Percentiles rank a stretch among this genome's conserved stretches.
phyloP scores from a whole-genome alignment of 2,888 invertebrate species.

The Stenchaetothrips biformis region DNA sequence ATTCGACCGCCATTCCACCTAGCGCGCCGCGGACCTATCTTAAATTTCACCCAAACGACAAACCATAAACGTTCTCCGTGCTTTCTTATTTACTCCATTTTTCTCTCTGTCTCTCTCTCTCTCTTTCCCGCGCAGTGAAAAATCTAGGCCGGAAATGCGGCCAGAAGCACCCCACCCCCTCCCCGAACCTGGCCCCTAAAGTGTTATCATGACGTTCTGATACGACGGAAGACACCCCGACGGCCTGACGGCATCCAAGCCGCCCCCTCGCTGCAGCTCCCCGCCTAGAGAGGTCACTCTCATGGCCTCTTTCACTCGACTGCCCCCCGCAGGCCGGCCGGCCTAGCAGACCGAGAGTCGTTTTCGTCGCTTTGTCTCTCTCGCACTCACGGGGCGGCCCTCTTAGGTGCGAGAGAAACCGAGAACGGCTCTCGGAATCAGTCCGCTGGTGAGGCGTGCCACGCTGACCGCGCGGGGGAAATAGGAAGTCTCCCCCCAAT shows the following conservation, averaged over 20 bases:
- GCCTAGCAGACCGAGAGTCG: too few species aligned
- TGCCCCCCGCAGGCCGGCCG: neutral
- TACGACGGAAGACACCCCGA: too few species aligned
- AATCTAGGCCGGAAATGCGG: too few species aligned
- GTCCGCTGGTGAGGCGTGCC: neutral
- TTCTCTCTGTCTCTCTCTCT: neutral
- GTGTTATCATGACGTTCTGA: too few species aligned
- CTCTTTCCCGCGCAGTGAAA: neutral
- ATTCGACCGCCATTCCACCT: neutral
- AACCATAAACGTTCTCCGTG: neutral
- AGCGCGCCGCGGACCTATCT: neutral
- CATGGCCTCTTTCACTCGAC: neutral
- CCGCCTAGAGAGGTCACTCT: neutral
- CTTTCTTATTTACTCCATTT: neutral
- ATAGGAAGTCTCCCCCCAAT: neutral
- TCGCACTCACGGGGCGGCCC: too few species aligned
- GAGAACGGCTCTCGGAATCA: too few species aligned
- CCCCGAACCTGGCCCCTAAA: too few species aligned
- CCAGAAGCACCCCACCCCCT: too few species aligned
- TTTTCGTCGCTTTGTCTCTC: neutral
- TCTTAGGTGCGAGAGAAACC: too few species aligned
- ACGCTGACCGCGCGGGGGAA: neutral
- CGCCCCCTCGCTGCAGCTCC: neutral
- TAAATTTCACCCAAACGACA: neutral
- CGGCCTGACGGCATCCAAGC: too few species aligned